Evolutionary conservation across 1,140 invertebrate genomes (phyloP), one percentile per base, ranked within the genome.

Genomic region (Phthorimaea operculella): DNA sequence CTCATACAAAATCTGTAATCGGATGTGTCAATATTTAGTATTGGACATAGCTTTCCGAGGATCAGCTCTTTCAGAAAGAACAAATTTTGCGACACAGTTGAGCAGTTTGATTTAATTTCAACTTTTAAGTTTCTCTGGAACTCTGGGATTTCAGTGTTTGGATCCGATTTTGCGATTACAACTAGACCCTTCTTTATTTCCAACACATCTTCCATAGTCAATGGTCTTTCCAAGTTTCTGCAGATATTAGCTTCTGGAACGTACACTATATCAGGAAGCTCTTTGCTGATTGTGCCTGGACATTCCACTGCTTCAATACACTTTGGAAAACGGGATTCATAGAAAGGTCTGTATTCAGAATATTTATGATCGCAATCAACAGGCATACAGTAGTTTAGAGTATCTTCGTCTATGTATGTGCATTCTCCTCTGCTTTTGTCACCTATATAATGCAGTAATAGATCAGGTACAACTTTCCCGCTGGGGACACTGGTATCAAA

Each of bases 11-110:
- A 15, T 15, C 56, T 68, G 54, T 68, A 75, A 49, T 76, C 64
- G 8, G 66, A 12, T 9, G 54, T 56, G 0, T 56, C 56, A 1
- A 47, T 58, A 4, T 62, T 58, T 15, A 34, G 9, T 33, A 58
- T 48, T 18, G 68, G 68, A 54, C 57, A 71, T 6, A 80, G 52
- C 57, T 76, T 80, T 1, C n/a, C 77, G 55, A 57, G 64, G 45
- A 79, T 61, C 12, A 83, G 53, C 63, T 83, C 79, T 52, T 56
- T 61, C 34, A 83, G 36, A 14, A 81, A 59, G 7, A 62, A 53
- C n/a, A 83, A 33, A 57, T 80, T 76, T 60, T 83, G 70, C 10
- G 80, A 83, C 61, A 83, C 74, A 1, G 79, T 80, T 4, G 77
- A 66, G 54, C 72, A 74, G 50, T 83, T 79, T 5, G 74, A 73